Conservation (phyloP, 2,888 invertebrate species). For the Andrena chrysosceles region DNA sequence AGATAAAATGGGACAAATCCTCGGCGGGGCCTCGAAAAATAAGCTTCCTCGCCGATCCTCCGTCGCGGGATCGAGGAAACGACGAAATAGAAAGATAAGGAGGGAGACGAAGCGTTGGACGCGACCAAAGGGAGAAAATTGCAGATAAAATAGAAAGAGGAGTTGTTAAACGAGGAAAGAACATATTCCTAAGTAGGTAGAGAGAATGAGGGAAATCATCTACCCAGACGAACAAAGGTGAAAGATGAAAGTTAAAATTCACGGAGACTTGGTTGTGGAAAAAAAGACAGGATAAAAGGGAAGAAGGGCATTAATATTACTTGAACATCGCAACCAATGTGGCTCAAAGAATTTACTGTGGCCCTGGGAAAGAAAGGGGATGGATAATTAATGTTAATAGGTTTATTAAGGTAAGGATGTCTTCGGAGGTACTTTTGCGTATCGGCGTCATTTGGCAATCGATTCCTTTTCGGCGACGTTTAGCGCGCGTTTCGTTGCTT, state of each 20-base stretch:
- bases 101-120: not conserved
- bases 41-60: slow-evolving; percentile 16
- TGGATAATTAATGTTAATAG: slow-evolving; percentile 33
- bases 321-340: not conserved
- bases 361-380: not conserved
- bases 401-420: not conserved
- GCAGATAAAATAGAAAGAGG: not conserved
- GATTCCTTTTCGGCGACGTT: slow-evolving; percentile 2
- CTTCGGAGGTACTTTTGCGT: not conserved
- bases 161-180: not conserved
- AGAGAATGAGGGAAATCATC: not conserved
- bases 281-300: not conserved
- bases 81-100: slow-evolving; percentile 19
- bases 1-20: slow-evolving; percentile 55
- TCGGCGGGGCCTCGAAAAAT: slow-evolving; percentile 27
- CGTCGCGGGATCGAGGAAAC: slow-evolving; percentile 1
- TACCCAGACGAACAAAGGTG: not conserved
- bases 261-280: not conserved
- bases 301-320: not conserved
- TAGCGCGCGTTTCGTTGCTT: slow-evolving; percentile 28
- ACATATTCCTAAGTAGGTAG: not conserved
- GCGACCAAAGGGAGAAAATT: not conserved
- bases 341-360: not conserved
- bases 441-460: not conserved
- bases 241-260: not conserved